These are phyloP conservation scores for Grantiella picta DNA, from an alignment of 2,113 vertebrate genomes.

Conservation along the genomic window DNA sequence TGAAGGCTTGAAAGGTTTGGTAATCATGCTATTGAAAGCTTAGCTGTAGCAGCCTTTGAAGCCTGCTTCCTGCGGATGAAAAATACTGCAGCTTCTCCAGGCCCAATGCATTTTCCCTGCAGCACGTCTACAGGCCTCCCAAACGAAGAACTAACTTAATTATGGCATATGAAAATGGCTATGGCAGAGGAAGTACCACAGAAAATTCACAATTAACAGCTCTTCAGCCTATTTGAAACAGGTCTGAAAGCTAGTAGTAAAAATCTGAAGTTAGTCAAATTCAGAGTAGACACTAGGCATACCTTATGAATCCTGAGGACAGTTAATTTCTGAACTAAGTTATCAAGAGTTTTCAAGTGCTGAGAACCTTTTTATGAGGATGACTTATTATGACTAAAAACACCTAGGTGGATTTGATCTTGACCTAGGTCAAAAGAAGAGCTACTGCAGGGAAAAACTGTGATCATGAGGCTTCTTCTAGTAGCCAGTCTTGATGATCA, in stretches of 20 bases:
- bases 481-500: not conserved
- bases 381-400: not conserved
- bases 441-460: not conserved
- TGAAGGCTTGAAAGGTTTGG: not conserved
- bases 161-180: not conserved
- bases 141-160: conserved; percentile 3
- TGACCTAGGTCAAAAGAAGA: not conserved
- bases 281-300: not conserved
- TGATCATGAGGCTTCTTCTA: not conserved
- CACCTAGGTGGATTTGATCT: not conserved
- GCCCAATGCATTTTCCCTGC: not conserved
- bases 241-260: not conserved
- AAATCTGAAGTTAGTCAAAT: not conserved
- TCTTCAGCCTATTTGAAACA: not conserved
- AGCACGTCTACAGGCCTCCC: not conserved
- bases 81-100: not conserved
- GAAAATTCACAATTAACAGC: not conserved
- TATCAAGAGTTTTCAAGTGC: not conserved
- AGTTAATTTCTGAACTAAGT: not conserved
- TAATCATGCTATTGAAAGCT: not conserved
- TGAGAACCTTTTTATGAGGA: not conserved
- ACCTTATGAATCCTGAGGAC: not conserved
- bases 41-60: not conserved
- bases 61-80: not conserved
- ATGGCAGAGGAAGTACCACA: not conserved